These are phyloP conservation scores for Spisula subtruncata DNA, from an alignment of 2,888 invertebrate species.

Conservation along the genomic window DNA sequence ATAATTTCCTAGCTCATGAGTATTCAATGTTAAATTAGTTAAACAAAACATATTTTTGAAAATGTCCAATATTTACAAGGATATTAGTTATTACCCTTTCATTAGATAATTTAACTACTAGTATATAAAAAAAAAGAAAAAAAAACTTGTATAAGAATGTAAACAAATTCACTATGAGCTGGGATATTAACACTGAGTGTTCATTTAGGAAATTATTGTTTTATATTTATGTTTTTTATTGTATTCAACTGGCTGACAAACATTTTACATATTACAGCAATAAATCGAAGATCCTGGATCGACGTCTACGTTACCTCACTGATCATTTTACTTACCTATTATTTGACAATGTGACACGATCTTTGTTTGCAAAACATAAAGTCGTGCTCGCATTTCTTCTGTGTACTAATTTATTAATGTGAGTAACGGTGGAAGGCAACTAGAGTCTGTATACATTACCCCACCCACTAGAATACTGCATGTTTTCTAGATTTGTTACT, in stretches of 20 bases:
- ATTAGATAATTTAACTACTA: too few relatives aligned
- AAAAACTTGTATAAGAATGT: too few relatives aligned
- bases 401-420: conserved; percentile 89
- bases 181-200: background rate
- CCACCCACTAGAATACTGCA: conserved; percentile 40
- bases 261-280: conserved; percentile 85
- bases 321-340: conserved; percentile 95
- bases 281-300: conserved; percentile 92
- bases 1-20: background rate
- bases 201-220: background rate
- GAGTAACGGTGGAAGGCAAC: conserved; percentile 76
- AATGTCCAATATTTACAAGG: too few relatives aligned
- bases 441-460: conserved; percentile 10
- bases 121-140: too few relatives aligned
- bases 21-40: background rate
- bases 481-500: conserved; percentile 10
- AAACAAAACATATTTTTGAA: too few relatives aligned
- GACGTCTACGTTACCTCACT: conserved; percentile 92
- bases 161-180: background rate
- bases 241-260: background rate
- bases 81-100: too few relatives aligned
- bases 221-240: background rate
- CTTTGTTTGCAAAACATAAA: conserved; percentile 98
- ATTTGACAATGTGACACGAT: conserved; percentile 96
- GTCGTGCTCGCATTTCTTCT: conserved; percentile 96